Evolutionary conservation across 1,140 invertebrate genomes (phyloP), one percentile per base, ranked within the genome.

Genomic region (Ceratosolen solmsi): DNA sequence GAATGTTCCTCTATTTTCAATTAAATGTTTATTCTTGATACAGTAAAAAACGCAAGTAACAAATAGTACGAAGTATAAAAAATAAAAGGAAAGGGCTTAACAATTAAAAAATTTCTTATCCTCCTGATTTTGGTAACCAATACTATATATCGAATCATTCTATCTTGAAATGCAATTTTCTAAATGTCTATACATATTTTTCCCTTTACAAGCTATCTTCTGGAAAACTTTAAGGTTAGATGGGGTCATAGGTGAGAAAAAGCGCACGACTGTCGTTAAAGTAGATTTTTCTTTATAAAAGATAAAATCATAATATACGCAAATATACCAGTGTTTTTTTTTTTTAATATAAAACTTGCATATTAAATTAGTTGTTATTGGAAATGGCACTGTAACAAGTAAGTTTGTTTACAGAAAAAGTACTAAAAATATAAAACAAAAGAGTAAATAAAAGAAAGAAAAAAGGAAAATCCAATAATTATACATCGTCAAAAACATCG

Each of bases 331-430:
- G 30, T 17, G 9, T 20, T 17, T 8, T 33, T 74, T 33, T 51
- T 73, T 54, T 74, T 20, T 30, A 74, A 74, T 33, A 56, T n/a
- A 74, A 54, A 33, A 36, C 8, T 17, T n/a, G 22, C n/a, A 9
- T 41, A 75, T 75, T 58, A 75, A 38, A 41, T 33, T 36, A 60
- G 7, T 2, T 0, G 33, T 1, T 2, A 38, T 22, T 65, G 38
- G 58, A 33, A 30, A 76, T 76, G 54, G 11, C 20, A 60, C 22
- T 41, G 36, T 76, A 75, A 41, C 73, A 27, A 75, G 46, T 51
- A 51, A 20, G 27, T 78, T 78, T 78, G 75, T 78, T 78, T 78
- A 78, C 60, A 36, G 75, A 27, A 56, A 38, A 30, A 2, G n/a
- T 2, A 22, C 30, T 58, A 58, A 38, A 25, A 58, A 60, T 38